Conservation (phyloP, 1,140 invertebrate species). For the Leptonema lineaticorne region DNA sequence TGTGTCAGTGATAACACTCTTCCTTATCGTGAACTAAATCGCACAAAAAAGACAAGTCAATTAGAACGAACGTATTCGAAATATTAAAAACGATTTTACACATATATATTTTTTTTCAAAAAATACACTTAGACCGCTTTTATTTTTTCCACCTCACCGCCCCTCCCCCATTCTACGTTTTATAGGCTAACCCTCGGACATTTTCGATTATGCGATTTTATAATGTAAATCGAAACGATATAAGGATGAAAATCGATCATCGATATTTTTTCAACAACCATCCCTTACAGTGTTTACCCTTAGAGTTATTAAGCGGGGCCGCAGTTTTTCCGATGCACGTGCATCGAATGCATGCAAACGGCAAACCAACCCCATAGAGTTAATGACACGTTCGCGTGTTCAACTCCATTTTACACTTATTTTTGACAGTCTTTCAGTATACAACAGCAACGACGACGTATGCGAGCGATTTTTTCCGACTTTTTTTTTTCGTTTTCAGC, state of each 20-base stretch:
- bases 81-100: too few species aligned
- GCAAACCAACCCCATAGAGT: neutral
- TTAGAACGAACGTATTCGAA: too few species aligned
- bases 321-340: slow-evolving; percentile 1
- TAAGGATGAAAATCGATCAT: too few species aligned
- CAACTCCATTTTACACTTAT: slow-evolving; percentile 34
- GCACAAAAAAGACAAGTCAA: too few species aligned
- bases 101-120: too few species aligned
- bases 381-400: slow-evolving; percentile 36
- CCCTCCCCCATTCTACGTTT: neutral
- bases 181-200: neutral
- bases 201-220: neutral
- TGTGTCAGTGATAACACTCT: too few species aligned
- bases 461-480: neutral
- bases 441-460: too few species aligned
- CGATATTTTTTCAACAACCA: slow-evolving; percentile 3
- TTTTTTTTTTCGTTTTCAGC: neutral
- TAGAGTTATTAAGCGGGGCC: too few species aligned
- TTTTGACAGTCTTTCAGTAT: slow-evolving; percentile 35
- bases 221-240: neutral
- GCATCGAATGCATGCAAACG: neutral
- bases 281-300: too few species aligned
- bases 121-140: too few species aligned
- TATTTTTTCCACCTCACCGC: too few species aligned
- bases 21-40: too few species aligned